These are phyloP conservation scores for Drosophila novamexicana DNA, from an alignment of 1,140 invertebrate species.

Conservation along the genomic window DNA sequence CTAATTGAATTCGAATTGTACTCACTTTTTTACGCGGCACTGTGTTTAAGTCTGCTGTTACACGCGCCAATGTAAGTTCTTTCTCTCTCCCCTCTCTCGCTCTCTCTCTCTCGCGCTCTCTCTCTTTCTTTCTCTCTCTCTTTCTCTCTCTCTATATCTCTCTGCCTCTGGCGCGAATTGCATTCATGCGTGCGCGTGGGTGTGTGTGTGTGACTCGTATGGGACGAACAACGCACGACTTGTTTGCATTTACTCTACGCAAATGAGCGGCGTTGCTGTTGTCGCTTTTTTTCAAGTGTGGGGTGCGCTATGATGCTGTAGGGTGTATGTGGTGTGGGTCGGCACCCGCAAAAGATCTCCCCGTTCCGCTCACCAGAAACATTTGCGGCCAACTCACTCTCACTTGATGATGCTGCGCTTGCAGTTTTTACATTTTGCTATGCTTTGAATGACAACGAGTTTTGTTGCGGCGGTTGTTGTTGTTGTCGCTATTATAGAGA, in stretches of 20 bases:
- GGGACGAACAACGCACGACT: constrained; percentile 55
- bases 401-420: constrained; percentile 64
- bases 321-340: constrained; percentile 6
- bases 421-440: constrained; percentile 58
- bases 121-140: constrained; percentile 20
- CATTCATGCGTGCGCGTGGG: constrained; percentile 67
- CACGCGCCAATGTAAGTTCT: constrained; percentile 59
- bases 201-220: constrained; percentile 36
- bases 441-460: constrained; percentile 71
- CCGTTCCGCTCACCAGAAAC: constrained; percentile 19
- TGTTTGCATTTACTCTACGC: constrained; percentile 81
- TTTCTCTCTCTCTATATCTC: constrained; percentile 31
- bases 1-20: neutral
- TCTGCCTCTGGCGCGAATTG: constrained; percentile 48
- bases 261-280: constrained; percentile 72
- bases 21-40: constrained; percentile 20
- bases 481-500: constrained; percentile 41
- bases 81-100: constrained; percentile 24
- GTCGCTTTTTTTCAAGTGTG: constrained; percentile 58
- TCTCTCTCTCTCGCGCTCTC: constrained; percentile 21
- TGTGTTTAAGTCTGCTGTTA: constrained; percentile 53
- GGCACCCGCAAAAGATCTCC: constrained; percentile 19
- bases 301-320: constrained; percentile 28
- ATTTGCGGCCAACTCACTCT: constrained; percentile 70
- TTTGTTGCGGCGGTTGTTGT: constrained; percentile 31